phyloP scores from a whole-genome alignment of 1,140 invertebrate species.

The Tetramorium parvispinum region DNA sequence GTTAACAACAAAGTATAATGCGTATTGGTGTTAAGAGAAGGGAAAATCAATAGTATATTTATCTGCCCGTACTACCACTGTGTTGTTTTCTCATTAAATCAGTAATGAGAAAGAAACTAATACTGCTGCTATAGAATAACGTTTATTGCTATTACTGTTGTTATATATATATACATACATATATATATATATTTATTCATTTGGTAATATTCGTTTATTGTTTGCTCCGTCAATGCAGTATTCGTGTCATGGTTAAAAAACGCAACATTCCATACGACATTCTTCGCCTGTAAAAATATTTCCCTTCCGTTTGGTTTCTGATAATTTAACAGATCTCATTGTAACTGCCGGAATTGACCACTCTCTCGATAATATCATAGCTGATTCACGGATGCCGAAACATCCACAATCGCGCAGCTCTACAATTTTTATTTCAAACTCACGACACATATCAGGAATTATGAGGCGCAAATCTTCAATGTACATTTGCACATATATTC shows the following conservation, averaged over 20 bases:
- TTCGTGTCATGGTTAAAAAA: conserved; percentile 57
- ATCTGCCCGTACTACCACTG: conserved; percentile 58
- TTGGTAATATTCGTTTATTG: conserved; percentile 62
- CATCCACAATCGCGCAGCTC: not conserved
- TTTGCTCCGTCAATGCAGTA: conserved; percentile 64
- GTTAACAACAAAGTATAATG: conserved; percentile 78
- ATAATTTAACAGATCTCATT: conserved; percentile 57
- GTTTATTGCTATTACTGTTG: conserved; percentile 63
- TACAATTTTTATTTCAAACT: conserved; percentile 12
- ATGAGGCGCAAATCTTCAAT: conserved; percentile 7
- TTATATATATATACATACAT: conserved; percentile 36
- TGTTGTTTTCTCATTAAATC: conserved; percentile 62
- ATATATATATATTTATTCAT: conserved; percentile 71
- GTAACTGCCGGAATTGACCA: conserved; percentile 39
- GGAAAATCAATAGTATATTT: conserved; percentile 65
- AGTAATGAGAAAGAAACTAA: conserved; percentile 68
- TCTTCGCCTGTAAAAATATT: conserved; percentile 46
- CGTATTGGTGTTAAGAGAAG: conserved; percentile 31
- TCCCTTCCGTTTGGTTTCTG: not conserved
- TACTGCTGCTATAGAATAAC: conserved; percentile 67
- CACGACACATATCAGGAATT: conserved; percentile 44
- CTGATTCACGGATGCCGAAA: not conserved
- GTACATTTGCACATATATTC: conserved; percentile 51
- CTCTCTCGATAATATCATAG: not conserved
- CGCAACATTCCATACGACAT: conserved; percentile 69